phyloP scores from a whole-genome alignment of 2,888 invertebrate genomes.

The Graphium colonna region DNA sequence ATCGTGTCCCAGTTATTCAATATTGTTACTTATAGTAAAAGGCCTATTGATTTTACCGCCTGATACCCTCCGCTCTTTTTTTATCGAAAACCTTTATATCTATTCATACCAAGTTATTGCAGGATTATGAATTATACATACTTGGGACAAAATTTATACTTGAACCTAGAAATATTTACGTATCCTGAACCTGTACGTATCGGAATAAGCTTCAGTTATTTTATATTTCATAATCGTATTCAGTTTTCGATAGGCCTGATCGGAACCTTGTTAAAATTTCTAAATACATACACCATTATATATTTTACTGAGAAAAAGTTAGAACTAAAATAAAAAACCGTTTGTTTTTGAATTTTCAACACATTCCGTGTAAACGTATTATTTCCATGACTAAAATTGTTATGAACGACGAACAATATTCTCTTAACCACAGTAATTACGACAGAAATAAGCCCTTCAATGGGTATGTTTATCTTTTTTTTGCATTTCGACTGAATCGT shows the following conservation, averaged over 20 bases:
- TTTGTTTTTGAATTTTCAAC: too few species aligned
- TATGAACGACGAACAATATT: constrained; percentile 12
- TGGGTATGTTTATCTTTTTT: constrained; percentile 56
- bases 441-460: constrained; percentile 40
- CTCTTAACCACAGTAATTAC: constrained; percentile 31
- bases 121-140: constrained; percentile 23
- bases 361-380: too few species aligned
- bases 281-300: too few species aligned
- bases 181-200: constrained; percentile 21
- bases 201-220: too few species aligned
- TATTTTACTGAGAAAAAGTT: too few species aligned
- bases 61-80: constrained; percentile 16
- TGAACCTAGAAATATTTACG: too few species aligned
- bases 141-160: constrained; percentile 22
- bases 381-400: constrained; percentile 1
- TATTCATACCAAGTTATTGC: constrained; percentile 23
- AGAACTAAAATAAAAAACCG: too few species aligned
- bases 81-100: constrained; percentile 21
- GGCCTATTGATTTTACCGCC: constrained; percentile 22
- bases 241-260: too few species aligned
- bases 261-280: too few species aligned
- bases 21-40: too few species aligned
- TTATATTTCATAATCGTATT: too few species aligned
- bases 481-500: constrained; percentile 64
- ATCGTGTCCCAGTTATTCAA: too few species aligned